Percentiles rank a stretch among this genome's conserved stretches.
phyloP scores from a whole-genome alignment of 2,113 vertebrate genomes.

The Emydura subglobosa region DNA sequence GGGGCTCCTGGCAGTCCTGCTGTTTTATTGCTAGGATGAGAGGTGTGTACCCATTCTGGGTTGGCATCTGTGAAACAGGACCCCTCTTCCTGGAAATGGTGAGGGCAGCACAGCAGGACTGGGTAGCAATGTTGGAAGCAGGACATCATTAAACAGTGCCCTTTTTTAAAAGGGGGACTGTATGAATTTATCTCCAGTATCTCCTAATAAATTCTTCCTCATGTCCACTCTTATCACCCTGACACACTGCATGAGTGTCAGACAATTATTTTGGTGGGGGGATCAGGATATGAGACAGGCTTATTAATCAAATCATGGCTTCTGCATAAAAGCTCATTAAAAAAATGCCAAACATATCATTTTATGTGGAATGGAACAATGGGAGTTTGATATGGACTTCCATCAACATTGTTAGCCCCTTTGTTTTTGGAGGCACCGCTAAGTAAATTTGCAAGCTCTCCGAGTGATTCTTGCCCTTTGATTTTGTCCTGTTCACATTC shows the following conservation, averaged over 20 bases:
- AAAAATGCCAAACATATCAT: neutral
- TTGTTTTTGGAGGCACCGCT: neutral
- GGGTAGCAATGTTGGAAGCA: neutral
- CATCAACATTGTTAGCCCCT: neutral
- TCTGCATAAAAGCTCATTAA: neutral
- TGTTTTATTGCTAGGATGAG: rapidly evolving
- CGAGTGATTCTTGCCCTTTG: neutral
- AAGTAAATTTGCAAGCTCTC: neutral
- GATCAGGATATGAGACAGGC: neutral
- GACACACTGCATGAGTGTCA: rapidly evolving
- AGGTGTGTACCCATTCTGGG: neutral
- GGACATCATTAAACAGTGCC: neutral
- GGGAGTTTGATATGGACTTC: neutral
- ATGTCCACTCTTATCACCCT: rapidly evolving
- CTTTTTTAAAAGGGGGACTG: neutral
- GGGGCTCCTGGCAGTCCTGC: rapidly evolving
- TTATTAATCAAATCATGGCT: neutral
- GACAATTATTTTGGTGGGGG: rapidly evolving
- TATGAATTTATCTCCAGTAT: neutral
- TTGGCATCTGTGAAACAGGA: rapidly evolving
- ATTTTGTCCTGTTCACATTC: neutral
- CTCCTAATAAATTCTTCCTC: neutral
- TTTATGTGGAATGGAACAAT: neutral
- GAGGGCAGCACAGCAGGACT: neutral
- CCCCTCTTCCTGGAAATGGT: neutral